Evolutionary conservation across 2,113 vertebrate genomes (phyloP).

Genomic region (Zeus faber): DNA sequence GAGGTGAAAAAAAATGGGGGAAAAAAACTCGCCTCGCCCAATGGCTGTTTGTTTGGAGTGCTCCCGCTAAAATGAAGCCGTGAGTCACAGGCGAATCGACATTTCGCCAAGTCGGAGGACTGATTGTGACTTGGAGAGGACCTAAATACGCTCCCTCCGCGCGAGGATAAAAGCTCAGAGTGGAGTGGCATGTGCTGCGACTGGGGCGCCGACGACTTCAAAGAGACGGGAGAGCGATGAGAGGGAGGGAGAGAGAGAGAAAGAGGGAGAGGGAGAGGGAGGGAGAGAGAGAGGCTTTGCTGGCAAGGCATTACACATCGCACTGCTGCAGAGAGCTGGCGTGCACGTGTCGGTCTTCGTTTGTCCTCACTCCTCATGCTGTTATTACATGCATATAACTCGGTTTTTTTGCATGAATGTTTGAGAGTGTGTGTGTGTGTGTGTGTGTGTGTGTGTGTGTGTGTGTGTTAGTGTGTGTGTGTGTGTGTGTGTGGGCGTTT

Average conservation of each 20-base stretch:
- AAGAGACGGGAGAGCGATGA: constrained; percentile 52
- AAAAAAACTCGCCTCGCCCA: constrained; percentile 32
- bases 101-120: constrained; percentile 58
- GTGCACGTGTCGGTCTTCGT: too few relatives aligned
- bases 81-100: constrained; percentile 64
- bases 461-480: neutral
- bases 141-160: constrained; percentile 54
- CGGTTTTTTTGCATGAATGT: neutral
- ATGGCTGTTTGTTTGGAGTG: constrained; percentile 60
- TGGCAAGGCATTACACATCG: neutral
- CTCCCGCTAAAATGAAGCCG: constrained; percentile 56
- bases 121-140: constrained; percentile 48
- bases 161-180: constrained; percentile 62
- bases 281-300: neutral
- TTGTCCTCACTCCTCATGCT: too few relatives aligned
- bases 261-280: neutral
- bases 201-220: constrained; percentile 62
- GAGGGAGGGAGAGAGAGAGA: constrained; percentile 17
- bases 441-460: neutral
- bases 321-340: neutral
- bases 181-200: constrained; percentile 52
- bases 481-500: neutral
- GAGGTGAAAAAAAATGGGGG: too few relatives aligned
- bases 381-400: too few relatives aligned
- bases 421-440: neutral